A percentile compares a stretch with the other conserved stretches of the same genome.
phyloP scores from a whole-genome alignment of 2,113 vertebrate genomes.

The Cheirogaleus medius region DNA sequence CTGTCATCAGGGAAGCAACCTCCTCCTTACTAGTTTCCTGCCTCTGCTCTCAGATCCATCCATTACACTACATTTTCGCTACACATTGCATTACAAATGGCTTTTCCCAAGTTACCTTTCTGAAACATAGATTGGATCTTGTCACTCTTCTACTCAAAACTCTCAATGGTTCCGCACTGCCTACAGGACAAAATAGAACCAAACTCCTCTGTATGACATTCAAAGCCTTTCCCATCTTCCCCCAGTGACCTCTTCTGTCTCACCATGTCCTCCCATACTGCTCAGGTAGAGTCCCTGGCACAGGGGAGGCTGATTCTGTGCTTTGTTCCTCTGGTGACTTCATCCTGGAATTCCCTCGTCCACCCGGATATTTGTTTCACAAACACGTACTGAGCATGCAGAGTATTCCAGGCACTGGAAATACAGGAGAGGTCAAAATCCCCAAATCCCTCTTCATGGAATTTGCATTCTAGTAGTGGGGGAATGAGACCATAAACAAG shows the following conservation, averaged over 20 bases:
- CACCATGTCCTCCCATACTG: background rate
- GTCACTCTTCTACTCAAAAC: background rate
- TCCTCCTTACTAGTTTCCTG: background rate
- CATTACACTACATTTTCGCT: background rate
- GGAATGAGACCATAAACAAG: background rate
- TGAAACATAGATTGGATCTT: background rate
- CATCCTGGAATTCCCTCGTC: background rate
- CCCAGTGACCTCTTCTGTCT: background rate
- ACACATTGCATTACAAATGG: background rate
- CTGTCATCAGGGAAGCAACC: background rate
- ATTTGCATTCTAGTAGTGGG: background rate
- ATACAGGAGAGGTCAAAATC: background rate
- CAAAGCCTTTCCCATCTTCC: background rate
- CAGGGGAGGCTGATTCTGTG: background rate
- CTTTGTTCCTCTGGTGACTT: background rate
- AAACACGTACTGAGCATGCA: background rate
- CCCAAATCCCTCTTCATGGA: background rate
- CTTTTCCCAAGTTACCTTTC: background rate
- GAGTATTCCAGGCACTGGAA: background rate
- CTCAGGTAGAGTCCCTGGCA: background rate
- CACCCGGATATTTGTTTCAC: background rate
- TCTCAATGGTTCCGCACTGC: background rate
- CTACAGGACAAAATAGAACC: background rate
- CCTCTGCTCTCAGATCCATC: background rate
- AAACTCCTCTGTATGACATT: background rate